Base-by-base conservation (phyloP, 2,888 invertebrate genomes). In the Drosophila barbarae region DNA sequence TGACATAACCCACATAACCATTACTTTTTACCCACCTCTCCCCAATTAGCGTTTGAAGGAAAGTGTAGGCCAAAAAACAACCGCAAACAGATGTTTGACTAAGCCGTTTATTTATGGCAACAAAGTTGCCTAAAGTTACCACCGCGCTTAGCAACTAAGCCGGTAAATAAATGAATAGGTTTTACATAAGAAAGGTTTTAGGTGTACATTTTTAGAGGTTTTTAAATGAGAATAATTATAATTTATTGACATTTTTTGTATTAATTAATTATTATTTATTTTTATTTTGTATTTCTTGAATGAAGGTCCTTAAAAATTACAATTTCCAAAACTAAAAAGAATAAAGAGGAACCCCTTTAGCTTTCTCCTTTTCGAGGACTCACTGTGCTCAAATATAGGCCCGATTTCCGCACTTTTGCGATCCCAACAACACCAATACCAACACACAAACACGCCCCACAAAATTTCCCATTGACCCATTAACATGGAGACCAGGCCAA, bases 401-500 rank as follows among this genome's bases (percentile, higher is more conserved):
- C 58, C 68, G 18, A 68, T 47, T 58, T 68, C 42, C 44, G 35
- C 52, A 52, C 18, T 55, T 46, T 46, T 58, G 9, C 32, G 46
- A 61, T 44, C 28, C 50, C 57, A 64, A 59, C 49, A 30, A 30
- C 8, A 30, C 5, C 46, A 46, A 30, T 1, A 30, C 7, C 30
- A 46, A 18, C 13, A 46, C 30, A 30, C 46, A 46, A 46, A 76
- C 76, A 69, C 81, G 69, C 65, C 73, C 78, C 67, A 72, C 67
- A 68, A 71, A 59, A 74, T 67, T 79, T 76, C 82, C 78, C 76
- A 76, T 72, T 79, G 78, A 78, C 79, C 78, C 64, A 78, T 81
- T 81, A 78, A 78, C 82, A 76, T 78, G 67, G 64, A 78, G 72
- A 66, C 44, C 57, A 69, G 46, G 46, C 30, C 30, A 30, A 46